A percentile compares a stretch with the other conserved stretches of the same genome.
Conservation (phyloP, 2,888 invertebrate genomes). For the Ophraella communa region DNA sequence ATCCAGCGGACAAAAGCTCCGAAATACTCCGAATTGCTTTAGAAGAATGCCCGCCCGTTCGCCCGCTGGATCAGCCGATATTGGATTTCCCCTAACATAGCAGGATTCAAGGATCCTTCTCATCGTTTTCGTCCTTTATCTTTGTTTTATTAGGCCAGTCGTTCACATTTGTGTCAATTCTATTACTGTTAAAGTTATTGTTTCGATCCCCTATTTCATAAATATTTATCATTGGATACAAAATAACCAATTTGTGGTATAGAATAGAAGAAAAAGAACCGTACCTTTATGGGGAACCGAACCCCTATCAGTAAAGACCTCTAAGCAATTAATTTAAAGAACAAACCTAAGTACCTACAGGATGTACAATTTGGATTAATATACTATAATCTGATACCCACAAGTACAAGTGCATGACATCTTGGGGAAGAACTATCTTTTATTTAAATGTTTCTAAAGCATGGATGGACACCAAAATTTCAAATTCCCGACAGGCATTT, state of each 20-base stretch:
- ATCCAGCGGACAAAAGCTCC: slow-evolving; percentile 56
- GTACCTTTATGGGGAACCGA: too few relatives aligned
- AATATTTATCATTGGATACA: background rate
- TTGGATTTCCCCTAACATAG: slow-evolving; percentile 56
- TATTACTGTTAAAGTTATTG: background rate
- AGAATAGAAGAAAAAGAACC: background rate
- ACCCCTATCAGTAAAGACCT: too few relatives aligned
- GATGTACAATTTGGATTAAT: too few relatives aligned
- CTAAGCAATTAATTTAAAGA: too few relatives aligned
- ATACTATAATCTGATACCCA: too few relatives aligned
- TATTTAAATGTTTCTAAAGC: too few relatives aligned
- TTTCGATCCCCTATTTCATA: background rate
- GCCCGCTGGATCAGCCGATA: slow-evolving; percentile 53
- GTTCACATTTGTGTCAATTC: background rate
- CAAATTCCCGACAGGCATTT: too few relatives aligned
- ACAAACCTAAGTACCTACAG: too few relatives aligned
- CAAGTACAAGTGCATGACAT: too few relatives aligned
- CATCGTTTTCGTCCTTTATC: slow-evolving; percentile 20
- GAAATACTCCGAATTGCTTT: slow-evolving; percentile 48
- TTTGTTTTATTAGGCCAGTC: slow-evolving; percentile 3
- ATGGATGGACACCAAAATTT: too few relatives aligned
- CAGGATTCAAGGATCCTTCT: slow-evolving; percentile 46
- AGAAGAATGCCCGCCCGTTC: slow-evolving; percentile 52
- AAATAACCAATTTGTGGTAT: background rate
- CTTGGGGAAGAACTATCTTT: too few relatives aligned